A percentile compares a stretch with the other conserved stretches of the same genome.
Conservation (phyloP, 2,113 vertebrate species). For the Chaenogobius annularis region DNA sequence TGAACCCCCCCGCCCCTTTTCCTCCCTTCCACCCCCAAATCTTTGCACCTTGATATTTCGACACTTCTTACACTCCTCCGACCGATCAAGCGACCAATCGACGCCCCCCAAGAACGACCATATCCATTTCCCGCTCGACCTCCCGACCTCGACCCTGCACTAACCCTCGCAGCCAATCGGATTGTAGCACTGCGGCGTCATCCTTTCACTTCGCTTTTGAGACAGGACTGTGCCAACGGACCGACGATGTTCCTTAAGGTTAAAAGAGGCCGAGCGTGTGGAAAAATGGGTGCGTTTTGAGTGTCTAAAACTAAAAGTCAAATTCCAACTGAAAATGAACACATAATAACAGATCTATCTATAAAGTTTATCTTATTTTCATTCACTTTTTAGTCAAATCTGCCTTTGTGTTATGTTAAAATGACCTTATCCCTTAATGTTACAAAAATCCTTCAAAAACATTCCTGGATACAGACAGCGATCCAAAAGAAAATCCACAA, state of each 20-base stretch:
- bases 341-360: too few species aligned
- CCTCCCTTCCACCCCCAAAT: constrained; percentile 28
- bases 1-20: constrained; percentile 59
- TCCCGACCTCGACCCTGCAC: constrained; percentile 11
- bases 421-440: background rate
- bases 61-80: constrained; percentile 54
- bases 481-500: background rate
- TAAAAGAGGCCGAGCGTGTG: constrained; percentile 37
- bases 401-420: background rate
- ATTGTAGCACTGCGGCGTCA: constrained; percentile 50
- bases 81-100: constrained; percentile 34
- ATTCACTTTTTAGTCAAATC: background rate
- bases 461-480: background rate
- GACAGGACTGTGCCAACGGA: constrained; percentile 41
- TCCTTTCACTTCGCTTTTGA: constrained; percentile 12
- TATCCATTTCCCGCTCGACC: constrained; percentile 11
- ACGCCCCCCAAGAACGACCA: background rate
- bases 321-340: background rate
- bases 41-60: constrained; percentile 60
- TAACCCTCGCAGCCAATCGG: constrained; percentile 59
- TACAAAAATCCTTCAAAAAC: background rate
- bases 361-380: background rate
- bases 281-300: constrained; percentile 15
- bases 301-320: constrained; percentile 10
- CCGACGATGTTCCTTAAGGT: constrained; percentile 34